Evolutionary conservation across 2,113 vertebrate species (phyloP), one percentile per base, ranked within the genome.

Genomic region (Pachypanchax playfairii): DNA sequence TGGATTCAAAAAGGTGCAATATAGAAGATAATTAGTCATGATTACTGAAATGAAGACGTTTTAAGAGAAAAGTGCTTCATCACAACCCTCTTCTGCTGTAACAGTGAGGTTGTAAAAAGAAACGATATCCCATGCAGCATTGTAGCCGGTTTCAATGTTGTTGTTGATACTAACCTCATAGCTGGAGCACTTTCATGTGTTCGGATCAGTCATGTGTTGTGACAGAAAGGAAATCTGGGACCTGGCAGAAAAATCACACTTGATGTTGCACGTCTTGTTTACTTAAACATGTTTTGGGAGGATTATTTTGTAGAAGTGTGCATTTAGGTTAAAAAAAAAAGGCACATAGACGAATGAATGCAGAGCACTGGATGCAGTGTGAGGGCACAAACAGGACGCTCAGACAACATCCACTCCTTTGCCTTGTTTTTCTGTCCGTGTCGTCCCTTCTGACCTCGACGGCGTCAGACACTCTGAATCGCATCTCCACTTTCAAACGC

Each of bases 101-200:
- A 61, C 73, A 66, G 79, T 79, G 65, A 54, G 56, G 59, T 42
- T 82, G 70, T 81, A 39, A 73, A 71, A 79, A 71, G 51, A 84
- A 46, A n/a, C 18, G 26, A 56, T 83, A 77, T 87, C 80, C 75
- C 80, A 83, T 70, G 87, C 86, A 90, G 89, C 87, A 90, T 87
- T 91, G 90, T 90, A 91, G 89, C 90, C 75, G 55, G 84, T 74
- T 84, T 87, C 77, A 89, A 77, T 86, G 82, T 82, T 52, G 64
- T 85, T 73, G 80, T 88, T 69, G 85, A 72, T 71, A 66, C 80
- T 82, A 73, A 91, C 88, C 85, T 92, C 89, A 85, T 75, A 54
- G 75, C 86, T 65, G 84, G 87, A 86, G 85, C 85, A 80, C 80
- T 86, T 89, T 90, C 46, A 26, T 79, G 84, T 83, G 58, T 52